Percentiles rank a stretch among this genome's conserved stretches.
phyloP scores from a whole-genome alignment of 2,113 vertebrate species.

The Anguilla japonica region DNA sequence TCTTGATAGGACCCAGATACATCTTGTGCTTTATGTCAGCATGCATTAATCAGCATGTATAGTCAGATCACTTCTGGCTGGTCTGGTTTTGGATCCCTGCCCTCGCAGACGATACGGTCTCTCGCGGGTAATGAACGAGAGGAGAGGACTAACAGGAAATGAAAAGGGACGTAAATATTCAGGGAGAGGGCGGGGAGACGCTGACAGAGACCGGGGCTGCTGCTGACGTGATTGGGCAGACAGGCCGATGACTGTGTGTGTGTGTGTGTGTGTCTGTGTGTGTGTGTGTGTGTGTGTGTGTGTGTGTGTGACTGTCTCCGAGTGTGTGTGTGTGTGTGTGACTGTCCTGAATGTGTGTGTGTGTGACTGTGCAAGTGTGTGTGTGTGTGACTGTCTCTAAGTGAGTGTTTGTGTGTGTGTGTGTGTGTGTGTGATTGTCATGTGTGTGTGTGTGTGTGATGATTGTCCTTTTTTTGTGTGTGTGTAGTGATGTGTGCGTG shows the following conservation, averaged over 20 bases:
- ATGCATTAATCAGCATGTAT: background rate
- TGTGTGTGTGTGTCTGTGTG: too few species aligned
- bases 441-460: conserved; percentile 10
- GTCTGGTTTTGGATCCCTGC: background rate
- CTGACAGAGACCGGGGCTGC: conserved; percentile 56
- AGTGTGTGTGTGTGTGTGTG: conserved; percentile 5
- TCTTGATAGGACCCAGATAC: too few species aligned
- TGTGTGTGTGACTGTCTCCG: too few species aligned
- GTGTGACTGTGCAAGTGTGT: conserved; percentile 57
- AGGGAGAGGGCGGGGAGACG: conserved; percentile 31
- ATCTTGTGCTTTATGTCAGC: background rate
- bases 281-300: too few species aligned
- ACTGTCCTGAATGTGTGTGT: too few species aligned
- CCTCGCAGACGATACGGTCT: background rate
- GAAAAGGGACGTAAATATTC: conserved; percentile 38
- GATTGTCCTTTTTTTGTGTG: too few species aligned
- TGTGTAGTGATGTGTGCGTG: conserved; percentile 55
- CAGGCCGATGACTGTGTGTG: conserved; percentile 49
- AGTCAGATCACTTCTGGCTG: background rate
- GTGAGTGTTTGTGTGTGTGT: too few species aligned
- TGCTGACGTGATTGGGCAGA: conserved; percentile 57
- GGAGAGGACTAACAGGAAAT: conserved; percentile 28
- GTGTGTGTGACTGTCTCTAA: background rate
- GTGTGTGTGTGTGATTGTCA: too few species aligned
- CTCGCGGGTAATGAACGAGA: background rate